Conservation (phyloP, 2,797 vertebrate species). For the Coranthus polyacanthus region DNA sequence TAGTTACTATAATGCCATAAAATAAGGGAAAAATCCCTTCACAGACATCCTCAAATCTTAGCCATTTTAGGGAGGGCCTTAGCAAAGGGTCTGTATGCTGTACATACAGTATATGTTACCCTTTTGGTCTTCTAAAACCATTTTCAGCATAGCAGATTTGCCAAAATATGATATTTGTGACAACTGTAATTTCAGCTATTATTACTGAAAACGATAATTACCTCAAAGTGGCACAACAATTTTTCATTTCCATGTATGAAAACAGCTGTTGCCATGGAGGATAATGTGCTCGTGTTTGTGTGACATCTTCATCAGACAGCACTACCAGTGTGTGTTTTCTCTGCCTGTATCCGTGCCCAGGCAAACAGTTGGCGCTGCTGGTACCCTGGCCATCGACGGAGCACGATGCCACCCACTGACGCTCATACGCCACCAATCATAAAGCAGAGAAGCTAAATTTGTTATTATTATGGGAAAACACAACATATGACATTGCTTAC, state of each 20-base stretch:
- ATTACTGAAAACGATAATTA: slow-evolving; percentile 11
- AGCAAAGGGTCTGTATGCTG: too few species aligned
- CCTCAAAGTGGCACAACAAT: slow-evolving; percentile 14
- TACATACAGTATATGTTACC: neutral
- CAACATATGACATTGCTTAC: slow-evolving; percentile 24
- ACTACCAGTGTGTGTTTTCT: slow-evolving; percentile 16
- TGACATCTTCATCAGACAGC: slow-evolving; percentile 37
- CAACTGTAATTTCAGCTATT: neutral
- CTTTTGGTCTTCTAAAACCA: slow-evolving; percentile 9
- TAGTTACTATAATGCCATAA: too few species aligned
- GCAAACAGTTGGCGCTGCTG: slow-evolving; percentile 45
- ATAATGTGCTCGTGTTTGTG: slow-evolving; percentile 40
- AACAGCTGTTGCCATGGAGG: slow-evolving; percentile 37
- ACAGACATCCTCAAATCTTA: too few species aligned
- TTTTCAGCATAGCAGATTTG: neutral
- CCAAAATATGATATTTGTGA: slow-evolving; percentile 1
- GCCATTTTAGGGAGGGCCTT: too few species aligned
- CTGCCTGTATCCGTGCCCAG: slow-evolving; percentile 42
- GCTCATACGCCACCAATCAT: slow-evolving; percentile 31
- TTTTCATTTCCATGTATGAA: slow-evolving; percentile 33
- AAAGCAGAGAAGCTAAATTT: slow-evolving; percentile 23
- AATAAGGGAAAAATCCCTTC: too few species aligned
- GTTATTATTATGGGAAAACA: slow-evolving; percentile 6
- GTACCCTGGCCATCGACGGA: slow-evolving; percentile 28
- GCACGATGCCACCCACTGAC: slow-evolving; percentile 34